These are phyloP conservation scores for Zaprionus tsacasi DNA, from an alignment of 1,140 invertebrate species.

Conservation along the genomic window DNA sequence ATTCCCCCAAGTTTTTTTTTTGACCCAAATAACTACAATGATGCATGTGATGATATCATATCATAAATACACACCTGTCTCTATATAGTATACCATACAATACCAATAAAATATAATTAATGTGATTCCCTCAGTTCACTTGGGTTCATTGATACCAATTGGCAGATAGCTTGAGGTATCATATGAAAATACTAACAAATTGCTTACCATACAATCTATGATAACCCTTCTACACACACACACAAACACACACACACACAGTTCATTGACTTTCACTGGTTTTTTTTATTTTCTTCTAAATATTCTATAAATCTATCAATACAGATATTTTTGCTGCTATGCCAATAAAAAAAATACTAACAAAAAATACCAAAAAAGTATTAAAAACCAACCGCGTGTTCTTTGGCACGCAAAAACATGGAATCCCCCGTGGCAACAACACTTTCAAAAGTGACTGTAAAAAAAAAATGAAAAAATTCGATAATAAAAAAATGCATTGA, in stretches of 20 bases:
- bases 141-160: neutral
- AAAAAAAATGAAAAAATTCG: neutral
- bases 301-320: neutral
- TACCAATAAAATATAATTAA: neutral
- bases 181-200: neutral
- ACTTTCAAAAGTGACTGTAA: slow-evolving; percentile 11
- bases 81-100: neutral
- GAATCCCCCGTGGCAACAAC: slow-evolving; percentile 15
- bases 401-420: slow-evolving; percentile 26
- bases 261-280: neutral
- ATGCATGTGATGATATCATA: neutral
- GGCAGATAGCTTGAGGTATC: neutral
- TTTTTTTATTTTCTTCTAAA: neutral
- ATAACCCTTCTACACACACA: neutral
- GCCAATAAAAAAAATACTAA: neutral
- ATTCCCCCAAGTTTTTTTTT: neutral
- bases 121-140: neutral
- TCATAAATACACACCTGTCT: neutral
- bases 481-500: slow-evolving; percentile 30
- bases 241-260: neutral
- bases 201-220: no score
- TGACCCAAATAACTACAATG: neutral
- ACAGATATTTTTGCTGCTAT: neutral
- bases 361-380: neutral
- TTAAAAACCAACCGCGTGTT: slow-evolving; percentile 1